A percentile compares a stretch with the other conserved stretches of the same genome.
phyloP scores from a whole-genome alignment of 2,113 vertebrate genomes.

The Chascanopsetta lugubris region DNA sequence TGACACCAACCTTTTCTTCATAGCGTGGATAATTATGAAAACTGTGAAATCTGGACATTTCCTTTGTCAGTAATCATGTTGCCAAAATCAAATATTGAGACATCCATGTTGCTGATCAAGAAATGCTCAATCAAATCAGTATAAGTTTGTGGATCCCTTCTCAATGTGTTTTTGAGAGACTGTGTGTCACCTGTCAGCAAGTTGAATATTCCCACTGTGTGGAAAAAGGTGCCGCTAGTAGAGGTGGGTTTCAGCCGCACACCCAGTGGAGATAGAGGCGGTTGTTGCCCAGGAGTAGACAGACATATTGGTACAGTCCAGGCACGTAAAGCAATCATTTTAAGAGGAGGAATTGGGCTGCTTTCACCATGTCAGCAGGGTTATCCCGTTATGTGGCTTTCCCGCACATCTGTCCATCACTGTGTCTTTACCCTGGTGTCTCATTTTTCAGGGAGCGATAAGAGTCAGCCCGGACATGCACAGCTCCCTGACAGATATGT shows the following conservation, averaged over 20 bases:
- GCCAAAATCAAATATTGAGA: too few relatives aligned
- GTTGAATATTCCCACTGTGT: neutral
- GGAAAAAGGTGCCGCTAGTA: neutral
- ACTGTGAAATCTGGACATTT: too few relatives aligned
- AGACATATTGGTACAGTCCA: conserved; percentile 15
- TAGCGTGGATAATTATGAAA: too few relatives aligned
- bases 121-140: too few relatives aligned
- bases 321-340: conserved; percentile 29
- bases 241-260: neutral
- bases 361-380: conserved; percentile 33
- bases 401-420: conserved; percentile 20
- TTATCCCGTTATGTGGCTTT: neutral
- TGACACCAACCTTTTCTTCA: too few relatives aligned
- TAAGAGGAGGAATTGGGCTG: conserved; percentile 24
- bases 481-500: conserved; percentile 19
- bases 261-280: neutral
- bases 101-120: too few relatives aligned
- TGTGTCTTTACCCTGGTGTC: conserved; percentile 1
- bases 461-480: conserved; percentile 5
- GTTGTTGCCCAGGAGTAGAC: neutral
- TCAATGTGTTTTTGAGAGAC: neutral
- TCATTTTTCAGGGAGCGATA: neutral
- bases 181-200: neutral
- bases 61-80: too few relatives aligned
- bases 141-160: neutral